Evolutionary conservation across 2,797 vertebrate genomes (phyloP).

Genomic region (Eleutherodactylus coqui): DNA sequence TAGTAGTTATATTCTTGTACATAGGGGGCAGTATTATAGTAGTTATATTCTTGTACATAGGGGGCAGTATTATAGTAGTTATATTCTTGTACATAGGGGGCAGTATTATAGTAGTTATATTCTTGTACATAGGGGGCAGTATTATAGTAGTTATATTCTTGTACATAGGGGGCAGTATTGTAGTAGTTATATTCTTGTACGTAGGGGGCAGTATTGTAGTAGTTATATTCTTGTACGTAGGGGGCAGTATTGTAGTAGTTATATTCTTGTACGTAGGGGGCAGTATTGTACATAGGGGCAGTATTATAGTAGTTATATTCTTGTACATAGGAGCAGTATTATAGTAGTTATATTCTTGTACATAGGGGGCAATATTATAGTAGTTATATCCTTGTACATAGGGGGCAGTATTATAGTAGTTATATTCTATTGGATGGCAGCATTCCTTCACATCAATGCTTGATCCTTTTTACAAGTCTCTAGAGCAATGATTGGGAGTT

Average conservation of each 20-base stretch:
- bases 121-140: too few relatives aligned
- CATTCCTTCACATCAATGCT: too few relatives aligned
- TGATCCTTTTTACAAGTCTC: too few relatives aligned
- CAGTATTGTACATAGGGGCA: conserved; percentile 1
- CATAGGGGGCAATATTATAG: background rate
- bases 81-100: too few relatives aligned
- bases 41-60: too few relatives aligned
- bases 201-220: background rate
- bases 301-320: conserved; percentile 1
- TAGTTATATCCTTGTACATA: conserved; percentile 9
- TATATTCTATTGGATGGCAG: background rate
- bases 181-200: background rate
- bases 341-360: conserved; percentile 6
- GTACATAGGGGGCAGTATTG: too few relatives aligned
- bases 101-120: too few relatives aligned
- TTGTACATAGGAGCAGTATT: background rate
- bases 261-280: background rate
- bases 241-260: background rate
- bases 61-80: too few relatives aligned
- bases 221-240: conserved; percentile 1
- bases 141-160: too few relatives aligned
- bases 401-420: conserved; percentile 1
- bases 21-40: too few relatives aligned
- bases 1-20: too few relatives aligned
- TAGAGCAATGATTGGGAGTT: too few relatives aligned